Conservation (phyloP, 2,797 vertebrate genomes). For the Fratercula arctica region DNA sequence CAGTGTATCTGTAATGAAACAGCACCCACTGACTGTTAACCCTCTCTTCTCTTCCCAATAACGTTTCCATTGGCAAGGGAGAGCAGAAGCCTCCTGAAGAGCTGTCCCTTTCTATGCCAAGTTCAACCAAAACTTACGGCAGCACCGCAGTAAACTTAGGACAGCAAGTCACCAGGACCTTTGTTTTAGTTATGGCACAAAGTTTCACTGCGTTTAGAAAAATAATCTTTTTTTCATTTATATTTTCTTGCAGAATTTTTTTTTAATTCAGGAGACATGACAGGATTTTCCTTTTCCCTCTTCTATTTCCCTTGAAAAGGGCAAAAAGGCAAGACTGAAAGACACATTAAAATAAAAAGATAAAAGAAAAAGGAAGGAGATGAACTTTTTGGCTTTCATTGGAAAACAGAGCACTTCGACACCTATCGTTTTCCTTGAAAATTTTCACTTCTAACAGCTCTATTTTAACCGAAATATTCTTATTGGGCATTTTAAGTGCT, state of each 20-base stretch:
- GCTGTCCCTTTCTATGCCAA: not conserved
- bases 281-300: not conserved
- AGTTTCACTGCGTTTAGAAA: not conserved
- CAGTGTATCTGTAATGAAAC: conserved; percentile 22
- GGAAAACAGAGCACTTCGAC: not conserved
- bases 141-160: not conserved
- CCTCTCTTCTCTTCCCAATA: not conserved
- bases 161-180: not conserved
- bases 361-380: not conserved
- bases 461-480: not conserved
- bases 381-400: not conserved
- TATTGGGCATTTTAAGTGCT: not conserved
- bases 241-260: not conserved
- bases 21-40: conserved; percentile 37
- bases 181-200: not conserved
- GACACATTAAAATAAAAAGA: no score
- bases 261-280: not conserved
- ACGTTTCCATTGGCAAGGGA: not conserved
- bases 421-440: not conserved
- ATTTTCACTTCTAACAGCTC: not conserved
- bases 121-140: not conserved
- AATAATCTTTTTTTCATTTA: not conserved
- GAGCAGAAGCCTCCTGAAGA: not conserved
- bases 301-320: not conserved
- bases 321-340: not conserved